Evolutionary conservation across 2,113 vertebrate species (phyloP).

Genomic region (Scophthalmus maximus): DNA sequence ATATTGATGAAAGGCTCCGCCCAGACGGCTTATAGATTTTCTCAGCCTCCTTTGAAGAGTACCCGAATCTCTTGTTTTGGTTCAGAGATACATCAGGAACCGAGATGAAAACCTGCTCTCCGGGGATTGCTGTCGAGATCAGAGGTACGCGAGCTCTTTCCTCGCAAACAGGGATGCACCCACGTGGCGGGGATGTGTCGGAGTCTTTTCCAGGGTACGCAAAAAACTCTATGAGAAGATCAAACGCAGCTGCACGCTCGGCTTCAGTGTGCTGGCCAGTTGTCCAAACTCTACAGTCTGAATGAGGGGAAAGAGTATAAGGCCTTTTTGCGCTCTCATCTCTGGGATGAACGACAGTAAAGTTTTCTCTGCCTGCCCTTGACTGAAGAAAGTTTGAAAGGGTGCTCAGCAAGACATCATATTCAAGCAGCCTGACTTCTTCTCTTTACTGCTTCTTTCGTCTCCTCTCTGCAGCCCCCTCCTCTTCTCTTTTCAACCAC

Average conservation of each 20-base stretch:
- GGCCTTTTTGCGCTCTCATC: constrained; percentile 22
- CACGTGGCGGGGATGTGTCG: constrained; percentile 38
- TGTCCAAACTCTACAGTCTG: constrained; percentile 47
- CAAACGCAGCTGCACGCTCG: constrained; percentile 58
- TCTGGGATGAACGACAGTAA: constrained; percentile 32
- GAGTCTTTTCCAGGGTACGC: constrained; percentile 46
- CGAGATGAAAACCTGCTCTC: constrained; percentile 72
- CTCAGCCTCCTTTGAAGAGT: constrained; percentile 77
- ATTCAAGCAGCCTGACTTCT: constrained; percentile 8
- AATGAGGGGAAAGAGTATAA: constrained; percentile 26
- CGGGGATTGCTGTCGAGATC: constrained; percentile 66
- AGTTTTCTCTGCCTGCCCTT: constrained; percentile 10
- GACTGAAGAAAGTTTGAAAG: constrained; percentile 10
- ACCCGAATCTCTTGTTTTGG: constrained; percentile 71
- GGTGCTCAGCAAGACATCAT: not conserved
- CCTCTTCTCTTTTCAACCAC: not conserved
- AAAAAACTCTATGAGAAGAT: constrained; percentile 60
- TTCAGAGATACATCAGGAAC: constrained; percentile 69
- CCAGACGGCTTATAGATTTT: constrained; percentile 74
- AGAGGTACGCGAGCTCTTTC: constrained; percentile 59
- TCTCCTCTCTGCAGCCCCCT: not conserved
- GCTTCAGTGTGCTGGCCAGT: constrained; percentile 45
- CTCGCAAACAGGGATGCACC: constrained; percentile 55
- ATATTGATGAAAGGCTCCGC: constrained; percentile 80
- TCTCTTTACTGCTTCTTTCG: not conserved